Evolutionary conservation across 1,140 invertebrate genomes (phyloP).

Genomic region (Hetaerina americana): DNA sequence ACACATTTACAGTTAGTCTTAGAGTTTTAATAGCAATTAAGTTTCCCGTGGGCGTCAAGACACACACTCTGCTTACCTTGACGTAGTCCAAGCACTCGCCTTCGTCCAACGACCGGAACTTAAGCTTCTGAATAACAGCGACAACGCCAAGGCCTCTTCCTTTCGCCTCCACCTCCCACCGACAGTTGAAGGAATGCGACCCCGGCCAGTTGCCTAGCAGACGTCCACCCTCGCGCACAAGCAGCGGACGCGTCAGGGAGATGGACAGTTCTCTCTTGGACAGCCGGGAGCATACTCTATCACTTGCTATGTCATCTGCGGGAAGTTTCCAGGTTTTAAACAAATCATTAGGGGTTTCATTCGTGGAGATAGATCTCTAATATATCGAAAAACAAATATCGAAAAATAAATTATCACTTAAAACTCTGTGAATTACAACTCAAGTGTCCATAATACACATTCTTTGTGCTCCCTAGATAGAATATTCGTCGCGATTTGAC

Average conservation of each 20-base stretch:
- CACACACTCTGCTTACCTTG: too few relatives aligned
- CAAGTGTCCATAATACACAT: too few relatives aligned
- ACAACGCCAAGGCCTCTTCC: neutral
- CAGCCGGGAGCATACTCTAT: neutral
- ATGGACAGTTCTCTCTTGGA: neutral
- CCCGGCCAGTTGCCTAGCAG: neutral
- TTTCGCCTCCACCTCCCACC: neutral
- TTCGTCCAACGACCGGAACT: neutral
- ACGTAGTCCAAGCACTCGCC: neutral
- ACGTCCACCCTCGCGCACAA: neutral
- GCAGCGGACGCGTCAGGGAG: neutral
- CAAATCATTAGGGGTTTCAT: too few relatives aligned
- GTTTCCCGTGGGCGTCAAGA: neutral
- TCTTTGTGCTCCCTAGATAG: too few relatives aligned
- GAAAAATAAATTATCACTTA: too few relatives aligned
- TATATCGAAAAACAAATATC: too few relatives aligned
- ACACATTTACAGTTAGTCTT: too few relatives aligned
- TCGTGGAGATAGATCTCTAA: too few relatives aligned
- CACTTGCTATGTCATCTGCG: neutral
- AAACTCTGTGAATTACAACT: too few relatives aligned
- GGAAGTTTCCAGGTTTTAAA: too few relatives aligned
- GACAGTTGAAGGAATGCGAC: neutral
- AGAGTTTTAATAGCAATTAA: neutral
- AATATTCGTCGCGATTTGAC: too few relatives aligned
- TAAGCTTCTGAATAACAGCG: neutral